A percentile compares a stretch with the other conserved stretches of the same genome.
Evolutionary conservation across 1,140 invertebrate species (phyloP).

Genomic region (Tigriopus japonicus): DNA sequence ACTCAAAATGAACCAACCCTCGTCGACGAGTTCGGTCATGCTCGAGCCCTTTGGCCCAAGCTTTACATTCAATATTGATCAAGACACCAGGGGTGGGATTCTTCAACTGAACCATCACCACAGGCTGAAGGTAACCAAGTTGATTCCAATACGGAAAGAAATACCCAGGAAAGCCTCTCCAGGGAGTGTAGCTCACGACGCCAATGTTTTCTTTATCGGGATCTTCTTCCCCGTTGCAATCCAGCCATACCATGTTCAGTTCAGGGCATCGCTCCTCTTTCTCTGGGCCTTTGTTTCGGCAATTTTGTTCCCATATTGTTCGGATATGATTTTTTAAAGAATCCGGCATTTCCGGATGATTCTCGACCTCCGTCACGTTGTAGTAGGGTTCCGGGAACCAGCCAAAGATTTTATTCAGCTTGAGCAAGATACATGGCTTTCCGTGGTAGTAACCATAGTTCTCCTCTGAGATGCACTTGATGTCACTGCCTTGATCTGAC

Average conservation of each 20-base stretch:
- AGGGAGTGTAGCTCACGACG: conserved; percentile 21
- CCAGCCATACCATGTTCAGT: conserved; percentile 51
- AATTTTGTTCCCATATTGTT: conserved; percentile 16
- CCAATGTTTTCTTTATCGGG: conserved; percentile 74
- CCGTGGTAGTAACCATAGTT: conserved; percentile 36
- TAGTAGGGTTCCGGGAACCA: conserved; percentile 49
- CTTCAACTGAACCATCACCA: conserved; percentile 64
- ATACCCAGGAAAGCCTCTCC: conserved; percentile 51
- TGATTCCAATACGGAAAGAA: conserved; percentile 56
- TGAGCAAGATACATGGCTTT: conserved; percentile 62
- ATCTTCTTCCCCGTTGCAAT: conserved; percentile 70
- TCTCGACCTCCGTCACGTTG: conserved; percentile 40
- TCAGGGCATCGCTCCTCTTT: background rate
- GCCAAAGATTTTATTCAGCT: conserved; percentile 67
- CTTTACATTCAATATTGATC: conserved; percentile 90
- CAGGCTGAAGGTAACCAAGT: conserved; percentile 63
- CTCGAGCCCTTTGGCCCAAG: conserved; percentile 78
- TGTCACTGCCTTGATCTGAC: conserved; percentile 1
- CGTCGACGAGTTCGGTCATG: conserved; percentile 67
- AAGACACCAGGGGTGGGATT: conserved; percentile 52
- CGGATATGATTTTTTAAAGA: conserved; percentile 50
- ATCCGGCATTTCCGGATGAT: conserved; percentile 50
- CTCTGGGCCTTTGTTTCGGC: background rate
- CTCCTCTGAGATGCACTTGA: conserved; percentile 11
- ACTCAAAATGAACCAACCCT: conserved; percentile 84